Base-by-base conservation (phyloP, 2,888 invertebrate species). In the Gonocerus acuteangulatus region DNA sequence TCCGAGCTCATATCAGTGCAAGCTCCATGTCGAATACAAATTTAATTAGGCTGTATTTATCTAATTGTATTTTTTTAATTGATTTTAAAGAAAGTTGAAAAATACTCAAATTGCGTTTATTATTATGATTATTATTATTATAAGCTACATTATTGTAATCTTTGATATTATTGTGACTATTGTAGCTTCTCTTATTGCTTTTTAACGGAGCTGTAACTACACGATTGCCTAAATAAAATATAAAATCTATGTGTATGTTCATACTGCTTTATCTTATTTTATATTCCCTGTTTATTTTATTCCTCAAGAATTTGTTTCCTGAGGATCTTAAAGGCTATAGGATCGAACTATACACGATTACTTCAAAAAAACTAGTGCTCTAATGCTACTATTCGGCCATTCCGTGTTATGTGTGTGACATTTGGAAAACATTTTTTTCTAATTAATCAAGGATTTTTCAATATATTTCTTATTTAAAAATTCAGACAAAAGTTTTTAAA, bases 161-260 rank as follows among this genome's bases (percentile, higher is more conserved):
- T 65, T 62, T 65, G 65, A 65, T 65, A 65, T 65, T 65, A 57
- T 61, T 65, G 65, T 65, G 62, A 65, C 65, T 62, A 60, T 62
- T 54, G 62, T 65, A 62, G 62, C 65, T 65, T 62, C 62, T 64
- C 60, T 65, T 62, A 60, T 60, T 60, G 54, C 62, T 60, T 65
- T 56, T 65, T 60, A 60, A 65, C 52, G 65, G 62, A 65, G 65
- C 65, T 60, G 65, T 65, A 65, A 62, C 49, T 49, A 62, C 57
- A 62, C 57, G 16, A 60, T 49, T 60, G 60, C 60, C 60, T 60
- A 60, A 60, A 60, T 60, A 59, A 59, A 59, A 48, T 48, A 49
- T 54, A 60, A 48, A 60, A 60, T 58, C 23, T 58, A 58, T 58
- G 48, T 58, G 58, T 58, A 58, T 48, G 47, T 58, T 58, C 34